phyloP scores from a whole-genome alignment of 2,888 invertebrate species.

The Aricia artaxerxes region DNA sequence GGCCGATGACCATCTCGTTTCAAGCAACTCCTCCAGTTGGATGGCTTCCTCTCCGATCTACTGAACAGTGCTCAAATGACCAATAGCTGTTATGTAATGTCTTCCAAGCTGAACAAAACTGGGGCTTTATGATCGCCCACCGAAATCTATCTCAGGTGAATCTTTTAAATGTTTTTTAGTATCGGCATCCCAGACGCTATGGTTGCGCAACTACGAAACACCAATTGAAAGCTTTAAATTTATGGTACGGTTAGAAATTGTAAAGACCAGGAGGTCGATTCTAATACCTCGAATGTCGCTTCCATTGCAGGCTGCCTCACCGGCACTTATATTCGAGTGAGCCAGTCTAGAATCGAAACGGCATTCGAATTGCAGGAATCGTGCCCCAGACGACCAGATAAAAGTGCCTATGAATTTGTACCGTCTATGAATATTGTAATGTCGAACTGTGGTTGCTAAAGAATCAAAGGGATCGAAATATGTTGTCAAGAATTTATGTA shows the following conservation, averaged over 20 bases:
- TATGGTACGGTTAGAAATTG: slow-evolving; percentile 13
- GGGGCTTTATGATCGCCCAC: slow-evolving; percentile 10
- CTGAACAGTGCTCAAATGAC: slow-evolving; percentile 78
- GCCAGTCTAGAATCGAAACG: not conserved
- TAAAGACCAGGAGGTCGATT: not conserved
- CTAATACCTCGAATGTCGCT: not conserved
- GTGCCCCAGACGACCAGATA: not conserved
- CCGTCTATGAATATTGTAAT: slow-evolving; percentile 17
- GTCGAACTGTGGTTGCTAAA: not conserved
- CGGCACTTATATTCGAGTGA: not conserved
- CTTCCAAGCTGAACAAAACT: slow-evolving; percentile 54
- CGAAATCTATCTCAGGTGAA: not conserved
- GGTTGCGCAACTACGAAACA: slow-evolving; percentile 13
- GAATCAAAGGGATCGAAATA: not conserved
- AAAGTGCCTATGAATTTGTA: slow-evolving; percentile 22
- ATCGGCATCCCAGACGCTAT: not conserved
- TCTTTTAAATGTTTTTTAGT: not conserved
- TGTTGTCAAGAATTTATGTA: not conserved
- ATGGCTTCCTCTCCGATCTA: slow-evolving; percentile 61
- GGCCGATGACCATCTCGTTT: slow-evolving; percentile 78
- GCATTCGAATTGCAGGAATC: not conserved
- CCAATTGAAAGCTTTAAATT: slow-evolving; percentile 6
- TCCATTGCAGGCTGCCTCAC: not conserved
- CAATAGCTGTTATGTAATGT: slow-evolving; percentile 66
- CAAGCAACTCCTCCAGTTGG: slow-evolving; percentile 51